Conservation (phyloP, 2,888 invertebrate species). For the Argynnis bischoffii region DNA sequence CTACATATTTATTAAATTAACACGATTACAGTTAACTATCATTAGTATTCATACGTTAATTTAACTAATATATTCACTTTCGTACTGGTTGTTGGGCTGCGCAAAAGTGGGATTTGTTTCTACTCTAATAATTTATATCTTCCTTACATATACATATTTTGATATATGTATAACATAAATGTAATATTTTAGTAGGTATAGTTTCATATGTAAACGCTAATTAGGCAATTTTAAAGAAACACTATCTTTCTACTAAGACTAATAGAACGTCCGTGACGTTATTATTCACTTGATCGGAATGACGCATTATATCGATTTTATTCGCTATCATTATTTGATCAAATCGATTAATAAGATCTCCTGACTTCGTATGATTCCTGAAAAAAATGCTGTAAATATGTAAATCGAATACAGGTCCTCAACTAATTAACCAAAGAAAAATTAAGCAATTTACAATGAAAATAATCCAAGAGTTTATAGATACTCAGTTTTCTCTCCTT, state of each 20-base stretch:
- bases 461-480: too few species aligned
- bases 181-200: too few species aligned
- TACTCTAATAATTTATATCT: slow-evolving; percentile 11
- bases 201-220: neutral
- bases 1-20: slow-evolving; percentile 1
- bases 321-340: slow-evolving; percentile 5
- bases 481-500: too few species aligned
- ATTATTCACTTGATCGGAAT: neutral
- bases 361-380: neutral
- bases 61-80: slow-evolving; percentile 18
- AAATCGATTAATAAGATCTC: slow-evolving; percentile 8
- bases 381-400: too few species aligned
- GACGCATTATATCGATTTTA: slow-evolving; percentile 16
- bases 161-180: neutral
- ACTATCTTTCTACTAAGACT: too few species aligned
- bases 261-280: slow-evolving; percentile 3
- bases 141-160: neutral
- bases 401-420: too few species aligned
- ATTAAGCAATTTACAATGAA: too few species aligned
- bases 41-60: neutral
- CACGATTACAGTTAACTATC: neutral
- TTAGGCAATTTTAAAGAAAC: neutral
- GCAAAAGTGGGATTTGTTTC: slow-evolving; percentile 8
- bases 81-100: slow-evolving; percentile 1
- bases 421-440: too few species aligned